Conservation (phyloP, 2,888 invertebrate species). For the Petrolisthes manimaculis region DNA sequence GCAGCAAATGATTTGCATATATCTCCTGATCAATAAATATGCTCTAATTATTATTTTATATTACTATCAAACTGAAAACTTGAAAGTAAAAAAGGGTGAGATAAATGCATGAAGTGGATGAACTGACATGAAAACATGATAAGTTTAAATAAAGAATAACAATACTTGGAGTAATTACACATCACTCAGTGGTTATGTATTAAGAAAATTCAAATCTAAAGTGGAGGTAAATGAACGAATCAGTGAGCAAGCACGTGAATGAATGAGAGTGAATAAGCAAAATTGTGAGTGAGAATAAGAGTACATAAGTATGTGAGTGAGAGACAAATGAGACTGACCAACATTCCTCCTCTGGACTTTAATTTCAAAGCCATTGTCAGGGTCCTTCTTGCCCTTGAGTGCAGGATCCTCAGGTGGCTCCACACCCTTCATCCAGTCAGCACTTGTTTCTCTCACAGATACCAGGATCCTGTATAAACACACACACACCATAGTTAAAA, state of each 20-base stretch:
- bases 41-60: too few relatives aligned
- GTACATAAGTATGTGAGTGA: not conserved
- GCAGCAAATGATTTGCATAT: too few relatives aligned
- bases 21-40: too few relatives aligned
- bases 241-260: not conserved
- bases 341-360: conserved; percentile 93
- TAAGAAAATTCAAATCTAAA: too few relatives aligned
- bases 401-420: conserved; percentile 94
- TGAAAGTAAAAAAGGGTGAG: too few relatives aligned
- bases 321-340: conserved; percentile 74
- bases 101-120: too few relatives aligned
- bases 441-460: conserved; percentile 96
- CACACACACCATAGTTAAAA: not conserved
- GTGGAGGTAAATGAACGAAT: not conserved
- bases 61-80: too few relatives aligned
- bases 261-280: not conserved
- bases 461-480: conserved; percentile 84
- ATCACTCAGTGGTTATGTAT: too few relatives aligned
- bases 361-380: conserved; percentile 90
- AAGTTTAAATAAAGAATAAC: too few relatives aligned
- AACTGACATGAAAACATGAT: too few relatives aligned
- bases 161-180: too few relatives aligned
- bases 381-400: conserved; percentile 92
- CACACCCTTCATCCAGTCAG: conserved; percentile 93
- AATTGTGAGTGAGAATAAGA: conserved; percentile 4